Evolutionary conservation across 1,140 invertebrate genomes (phyloP), one percentile per base, ranked within the genome.

Genomic region (Ectropis grisescens): DNA sequence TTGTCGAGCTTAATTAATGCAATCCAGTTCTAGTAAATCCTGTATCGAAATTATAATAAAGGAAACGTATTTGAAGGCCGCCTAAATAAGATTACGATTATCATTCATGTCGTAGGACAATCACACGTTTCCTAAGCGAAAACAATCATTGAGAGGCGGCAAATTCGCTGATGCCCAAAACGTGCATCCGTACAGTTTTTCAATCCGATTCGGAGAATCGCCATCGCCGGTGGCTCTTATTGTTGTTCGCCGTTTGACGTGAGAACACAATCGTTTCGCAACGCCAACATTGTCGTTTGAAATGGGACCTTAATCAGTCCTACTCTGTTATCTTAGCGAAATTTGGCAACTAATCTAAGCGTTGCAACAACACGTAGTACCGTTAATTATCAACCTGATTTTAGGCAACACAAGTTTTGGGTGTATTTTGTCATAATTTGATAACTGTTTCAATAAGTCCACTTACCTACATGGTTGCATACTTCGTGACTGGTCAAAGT

Each of bases 161-260:
- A 52, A 78, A 78, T 78, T 66, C 58, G 75, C 75, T 80, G 75
- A 80, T 69, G 62, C 61, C 68, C 68, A 72, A 79, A 80, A 80
- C 75, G 75, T 80, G 75, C 72, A 80, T 80, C 70, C 66, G 68
- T 74, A 69, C 66, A 52, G 68, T 78, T 80, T 78, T 75, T 80
- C 58, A 74, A 75, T 72, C 75, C 60, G 65, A 65, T 80, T 75
- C 75, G 61, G 56, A 60, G 75, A 80, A 80, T 58, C 50, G 54
- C 45, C 75, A 54, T 68, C 71, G 72, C 68, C 70, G 75, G 75
- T 80, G 75, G 75, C 69, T 55, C 57, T 72, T 54, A 80, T 75
- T 80, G 75, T 80, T 70, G 69, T 69, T 46, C 48, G 52, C 58
- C 66, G 60, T 54, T 61, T 76, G 72, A 80, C 71, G 70, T 80